Evolutionary conservation across 2,113 vertebrate genomes (phyloP).

Genomic region (Butorides virescens): DNA sequence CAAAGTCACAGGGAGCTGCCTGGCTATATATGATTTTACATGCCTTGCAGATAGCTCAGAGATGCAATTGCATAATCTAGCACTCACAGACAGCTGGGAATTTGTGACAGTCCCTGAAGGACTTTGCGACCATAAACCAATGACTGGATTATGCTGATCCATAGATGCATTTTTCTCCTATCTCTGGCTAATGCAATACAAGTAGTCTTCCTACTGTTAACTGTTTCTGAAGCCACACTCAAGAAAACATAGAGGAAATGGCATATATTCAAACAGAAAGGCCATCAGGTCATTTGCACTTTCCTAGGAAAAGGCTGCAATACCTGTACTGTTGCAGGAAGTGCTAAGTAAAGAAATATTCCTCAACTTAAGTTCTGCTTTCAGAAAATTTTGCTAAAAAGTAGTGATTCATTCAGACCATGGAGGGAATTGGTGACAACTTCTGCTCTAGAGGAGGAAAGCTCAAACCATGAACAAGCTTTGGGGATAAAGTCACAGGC

Average conservation of each 20-base stretch:
- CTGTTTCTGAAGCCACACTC: constrained; percentile 40
- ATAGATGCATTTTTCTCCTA: constrained; percentile 49
- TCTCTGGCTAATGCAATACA: constrained; percentile 47
- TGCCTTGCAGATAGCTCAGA: constrained; percentile 27
- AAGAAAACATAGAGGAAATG: background rate
- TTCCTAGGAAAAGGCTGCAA: background rate
- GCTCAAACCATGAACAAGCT: background rate
- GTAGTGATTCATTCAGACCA: background rate
- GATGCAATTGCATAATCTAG: constrained; percentile 33
- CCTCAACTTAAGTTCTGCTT: background rate
- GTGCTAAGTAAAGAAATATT: background rate
- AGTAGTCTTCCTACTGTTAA: constrained; percentile 62
- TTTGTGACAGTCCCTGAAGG: constrained; percentile 55
- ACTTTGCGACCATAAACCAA: constrained; percentile 33
- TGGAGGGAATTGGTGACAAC: background rate
- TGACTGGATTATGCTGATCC: constrained; percentile 56
- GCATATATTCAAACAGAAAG: background rate
- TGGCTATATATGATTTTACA: background rate
- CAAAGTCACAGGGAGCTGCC: background rate
- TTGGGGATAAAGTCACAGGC: background rate
- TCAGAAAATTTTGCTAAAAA: background rate
- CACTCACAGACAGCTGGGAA: background rate
- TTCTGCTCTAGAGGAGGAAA: background rate
- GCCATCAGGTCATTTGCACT: background rate
- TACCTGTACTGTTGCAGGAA: background rate